Evolutionary conservation across 2,797 vertebrate genomes (phyloP).

Genomic region (Tamandua tetradactyla): DNA sequence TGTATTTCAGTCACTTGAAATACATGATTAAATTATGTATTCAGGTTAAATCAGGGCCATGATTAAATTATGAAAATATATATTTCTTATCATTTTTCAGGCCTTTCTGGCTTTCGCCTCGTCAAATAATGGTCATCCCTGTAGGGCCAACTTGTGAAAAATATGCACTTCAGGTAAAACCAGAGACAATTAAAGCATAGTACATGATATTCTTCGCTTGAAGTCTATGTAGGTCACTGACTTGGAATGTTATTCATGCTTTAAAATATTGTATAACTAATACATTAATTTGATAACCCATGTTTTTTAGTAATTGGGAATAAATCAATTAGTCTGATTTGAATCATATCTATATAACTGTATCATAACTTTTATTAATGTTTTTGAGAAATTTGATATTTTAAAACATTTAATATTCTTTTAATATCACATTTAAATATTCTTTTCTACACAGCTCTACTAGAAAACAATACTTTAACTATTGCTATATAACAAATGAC

Average conservation of each 20-base stretch:
- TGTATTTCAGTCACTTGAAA: background rate
- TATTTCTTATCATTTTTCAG: constrained; percentile 82
- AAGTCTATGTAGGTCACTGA: background rate
- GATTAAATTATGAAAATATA: constrained; percentile 53
- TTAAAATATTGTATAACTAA: background rate
- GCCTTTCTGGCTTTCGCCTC: constrained; percentile 97
- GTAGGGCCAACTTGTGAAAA: constrained; percentile 92
- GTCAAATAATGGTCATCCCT: constrained; percentile 95
- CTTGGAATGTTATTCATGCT: background rate
- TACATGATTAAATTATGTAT: too few species aligned
- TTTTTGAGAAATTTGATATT: constrained; percentile 21
- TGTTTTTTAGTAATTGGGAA: background rate
- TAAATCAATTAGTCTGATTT: background rate
- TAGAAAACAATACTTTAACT: background rate
- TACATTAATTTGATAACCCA: background rate
- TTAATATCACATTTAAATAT: background rate
- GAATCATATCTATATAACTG: background rate
- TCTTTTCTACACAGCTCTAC: background rate
- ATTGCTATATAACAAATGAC: background rate
- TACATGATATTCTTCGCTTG: background rate
- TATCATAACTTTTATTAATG: background rate
- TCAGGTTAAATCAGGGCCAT: too few species aligned
- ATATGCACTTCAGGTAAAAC: constrained; percentile 90
- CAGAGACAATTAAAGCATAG: background rate
- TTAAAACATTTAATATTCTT: constrained; percentile 3